These are phyloP conservation scores for Pandemis corylana DNA, from an alignment of 2,888 invertebrate genomes.

Conservation along the genomic window DNA sequence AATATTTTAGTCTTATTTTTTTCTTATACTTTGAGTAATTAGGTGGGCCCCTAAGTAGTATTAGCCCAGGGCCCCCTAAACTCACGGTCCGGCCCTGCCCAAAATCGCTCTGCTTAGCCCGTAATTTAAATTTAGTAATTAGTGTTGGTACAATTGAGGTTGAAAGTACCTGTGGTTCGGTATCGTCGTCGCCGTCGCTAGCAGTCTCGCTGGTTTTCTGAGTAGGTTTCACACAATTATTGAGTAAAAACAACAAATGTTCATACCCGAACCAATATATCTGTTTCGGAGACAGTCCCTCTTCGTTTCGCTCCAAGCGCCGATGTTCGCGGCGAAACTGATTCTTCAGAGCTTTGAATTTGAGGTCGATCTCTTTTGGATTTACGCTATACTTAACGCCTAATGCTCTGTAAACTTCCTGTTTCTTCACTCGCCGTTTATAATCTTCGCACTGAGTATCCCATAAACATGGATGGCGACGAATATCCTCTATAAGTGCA, in stretches of 20 bases:
- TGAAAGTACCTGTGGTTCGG: neutral
- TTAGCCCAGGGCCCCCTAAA: no score
- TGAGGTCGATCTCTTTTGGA: slow-evolving; percentile 33
- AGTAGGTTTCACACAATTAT: slow-evolving; percentile 32
- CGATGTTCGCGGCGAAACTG: slow-evolving; percentile 37
- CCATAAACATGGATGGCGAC: slow-evolving; percentile 35
- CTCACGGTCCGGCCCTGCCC: no score
- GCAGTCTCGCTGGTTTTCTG: neutral
- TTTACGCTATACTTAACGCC: slow-evolving; percentile 30
- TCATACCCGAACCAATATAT: slow-evolving; percentile 40
- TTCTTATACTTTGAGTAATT: no score
- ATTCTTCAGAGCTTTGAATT: slow-evolving; percentile 37
- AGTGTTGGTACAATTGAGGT: no score
- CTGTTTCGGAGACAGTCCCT: slow-evolving; percentile 37
- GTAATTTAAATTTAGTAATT: no score
- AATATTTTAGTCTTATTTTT: no score
- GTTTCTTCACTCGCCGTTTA: slow-evolving; percentile 18
- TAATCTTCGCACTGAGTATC: slow-evolving; percentile 23
- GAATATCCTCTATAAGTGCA: slow-evolving; percentile 40
- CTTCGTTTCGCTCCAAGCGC: slow-evolving; percentile 31
- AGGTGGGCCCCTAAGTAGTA: no score
- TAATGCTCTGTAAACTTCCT: slow-evolving; percentile 11
- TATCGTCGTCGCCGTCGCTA: neutral
- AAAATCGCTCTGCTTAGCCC: no score
- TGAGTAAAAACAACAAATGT: slow-evolving; percentile 28